These are phyloP conservation scores for Sisyra nigra DNA, from an alignment of 2,888 invertebrate species.

Conservation along the genomic window DNA sequence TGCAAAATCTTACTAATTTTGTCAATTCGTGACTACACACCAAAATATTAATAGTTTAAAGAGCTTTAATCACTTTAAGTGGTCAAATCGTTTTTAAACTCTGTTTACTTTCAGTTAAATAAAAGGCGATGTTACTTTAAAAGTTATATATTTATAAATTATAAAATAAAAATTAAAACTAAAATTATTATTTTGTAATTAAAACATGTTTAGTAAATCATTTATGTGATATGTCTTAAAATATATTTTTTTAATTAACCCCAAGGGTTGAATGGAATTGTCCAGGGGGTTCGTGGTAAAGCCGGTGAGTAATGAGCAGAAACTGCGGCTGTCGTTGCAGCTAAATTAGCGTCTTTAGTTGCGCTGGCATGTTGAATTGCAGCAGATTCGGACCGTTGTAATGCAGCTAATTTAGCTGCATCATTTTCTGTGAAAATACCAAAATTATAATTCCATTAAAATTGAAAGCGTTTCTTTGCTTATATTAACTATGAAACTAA, in stretches of 20 bases:
- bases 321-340: slow-evolving; percentile 22
- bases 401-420: slow-evolving; percentile 40
- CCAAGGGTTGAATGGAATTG: slow-evolving; percentile 1
- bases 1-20: too few relatives aligned
- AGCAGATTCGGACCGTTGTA: slow-evolving; percentile 38
- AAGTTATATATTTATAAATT: too few relatives aligned
- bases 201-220: neutral
- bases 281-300: neutral
- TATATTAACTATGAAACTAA: neutral
- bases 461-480: neutral
- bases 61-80: too few relatives aligned
- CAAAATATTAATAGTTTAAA: too few relatives aligned
- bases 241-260: neutral
- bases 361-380: slow-evolving; percentile 40
- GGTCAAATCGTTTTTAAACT: too few relatives aligned
- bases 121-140: too few relatives aligned
- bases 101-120: too few relatives aligned
- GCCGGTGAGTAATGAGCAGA: slow-evolving; percentile 19
- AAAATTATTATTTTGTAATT: too few relatives aligned
- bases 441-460: neutral
- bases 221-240: neutral
- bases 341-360: slow-evolving; percentile 39
- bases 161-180: too few relatives aligned
- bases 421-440: slow-evolving; percentile 30
- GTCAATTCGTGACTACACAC: too few relatives aligned